Percentiles rank a stretch among this genome's conserved stretches.
Conservation (phyloP, 2,888 invertebrate species). For the Drosophila prolongata region DNA sequence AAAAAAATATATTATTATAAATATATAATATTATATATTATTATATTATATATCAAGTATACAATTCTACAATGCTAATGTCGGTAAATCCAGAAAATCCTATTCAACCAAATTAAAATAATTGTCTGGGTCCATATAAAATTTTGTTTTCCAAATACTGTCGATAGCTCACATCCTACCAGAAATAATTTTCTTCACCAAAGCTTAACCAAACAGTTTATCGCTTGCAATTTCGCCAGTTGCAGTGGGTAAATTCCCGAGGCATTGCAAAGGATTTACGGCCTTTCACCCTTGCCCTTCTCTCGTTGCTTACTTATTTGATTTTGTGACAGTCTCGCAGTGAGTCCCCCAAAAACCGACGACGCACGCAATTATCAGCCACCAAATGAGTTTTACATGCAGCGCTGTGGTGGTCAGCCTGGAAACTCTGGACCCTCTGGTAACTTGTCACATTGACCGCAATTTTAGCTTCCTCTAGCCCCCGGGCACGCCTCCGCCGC, state of each 20-base stretch:
- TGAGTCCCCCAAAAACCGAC: slow-evolving; percentile 16
- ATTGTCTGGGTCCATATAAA: no score
- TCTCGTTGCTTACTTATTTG: slow-evolving; percentile 24
- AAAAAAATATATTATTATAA: no score
- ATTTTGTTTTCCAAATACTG: no score
- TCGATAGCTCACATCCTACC: no score
- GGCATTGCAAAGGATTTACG: slow-evolving; percentile 19
- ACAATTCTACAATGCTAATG: no score
- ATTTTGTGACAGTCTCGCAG: slow-evolving; percentile 41
- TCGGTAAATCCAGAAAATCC: no score
- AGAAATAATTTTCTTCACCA: neutral
- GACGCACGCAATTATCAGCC: slow-evolving; percentile 63
- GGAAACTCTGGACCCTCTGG: slow-evolving; percentile 5
- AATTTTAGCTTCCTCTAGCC: slow-evolving; percentile 48
- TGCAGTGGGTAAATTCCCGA: slow-evolving; percentile 7
- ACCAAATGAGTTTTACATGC: slow-evolving; percentile 22
- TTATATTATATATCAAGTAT: no score
- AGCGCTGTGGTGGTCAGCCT: neutral
- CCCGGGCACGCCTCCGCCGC: slow-evolving; percentile 4
- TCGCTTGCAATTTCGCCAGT: neutral
- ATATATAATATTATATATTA: no score
- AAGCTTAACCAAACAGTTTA: slow-evolving; percentile 22
- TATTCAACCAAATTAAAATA: no score
- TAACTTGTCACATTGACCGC: slow-evolving; percentile 55
- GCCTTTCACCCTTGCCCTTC: neutral